Base-by-base conservation (phyloP, 2,113 vertebrate species). In the Archocentrus centrarchus region DNA sequence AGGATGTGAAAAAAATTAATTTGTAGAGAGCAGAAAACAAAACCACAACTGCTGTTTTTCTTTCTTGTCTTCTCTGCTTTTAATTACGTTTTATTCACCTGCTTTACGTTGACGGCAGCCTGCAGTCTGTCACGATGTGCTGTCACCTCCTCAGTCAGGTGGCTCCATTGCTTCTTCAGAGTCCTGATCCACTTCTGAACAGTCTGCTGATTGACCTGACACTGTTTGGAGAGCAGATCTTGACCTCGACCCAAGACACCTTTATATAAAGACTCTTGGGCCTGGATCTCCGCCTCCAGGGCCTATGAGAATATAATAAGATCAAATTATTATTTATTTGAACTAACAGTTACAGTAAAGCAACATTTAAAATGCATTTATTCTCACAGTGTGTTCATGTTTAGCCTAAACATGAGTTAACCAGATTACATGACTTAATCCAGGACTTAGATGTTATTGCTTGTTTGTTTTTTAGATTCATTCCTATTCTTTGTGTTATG, bases 111-210 rank as follows among this genome's bases (percentile, higher is more conserved):
- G 14, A 85, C 86, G 2, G 97, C 96, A 4, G 97, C 96, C 84
- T 97, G 95, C 73, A 98, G 93, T n/a, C 92, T 84, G 22, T 73
- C 17, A 11, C 94, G 95, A 27, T 86, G 91, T 39, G 78, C 91
- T 0, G 87, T 77, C 18, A 93, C 90, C 79, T 94, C 93, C 0
- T 95, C 94, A 11, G 86, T 95, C 68, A 98, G 93, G 84, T 93
- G 95, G 85, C 93, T 96, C 97, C 97, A 97, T 20, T 95, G 84
- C 61, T 92, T 95, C 85, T 94, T 96, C 27, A 98, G 94, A 2
- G 86, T 94, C 11, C 93, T 89, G 4, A 94, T 93, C 92, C 95
- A 96, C 88, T 95, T 96, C 82, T 93, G 89, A 30, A 97, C 95
- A 30, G 94, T 93, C 0, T 70, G 86, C 78, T 93, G 91, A 27